phyloP scores from a whole-genome alignment of 2,113 vertebrate species.

The Centropristis striata region DNA sequence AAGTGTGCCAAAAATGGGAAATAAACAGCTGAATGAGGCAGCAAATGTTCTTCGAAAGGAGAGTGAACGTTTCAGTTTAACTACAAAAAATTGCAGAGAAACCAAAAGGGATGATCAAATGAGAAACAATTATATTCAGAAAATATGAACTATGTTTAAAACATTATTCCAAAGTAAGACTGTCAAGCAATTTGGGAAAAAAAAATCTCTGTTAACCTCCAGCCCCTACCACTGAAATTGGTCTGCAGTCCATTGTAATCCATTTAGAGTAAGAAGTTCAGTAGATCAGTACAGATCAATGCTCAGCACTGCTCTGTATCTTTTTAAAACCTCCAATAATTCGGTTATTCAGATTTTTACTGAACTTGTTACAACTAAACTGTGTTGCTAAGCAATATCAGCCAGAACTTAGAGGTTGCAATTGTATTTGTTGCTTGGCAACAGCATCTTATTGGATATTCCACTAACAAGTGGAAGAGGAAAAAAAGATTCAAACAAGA shows the following conservation, averaged over 20 bases:
- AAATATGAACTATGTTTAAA: background rate
- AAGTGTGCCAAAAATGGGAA: background rate
- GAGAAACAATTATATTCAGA: background rate
- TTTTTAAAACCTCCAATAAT: background rate
- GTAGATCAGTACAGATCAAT: background rate
- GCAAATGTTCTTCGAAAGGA: background rate
- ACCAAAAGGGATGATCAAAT: background rate
- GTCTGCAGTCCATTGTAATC: too few relatives aligned
- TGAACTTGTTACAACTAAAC: slow-evolving; percentile 1
- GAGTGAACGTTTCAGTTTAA: background rate
- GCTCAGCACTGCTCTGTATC: background rate
- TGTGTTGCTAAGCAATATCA: slow-evolving; percentile 17
- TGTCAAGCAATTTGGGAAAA: too few relatives aligned
- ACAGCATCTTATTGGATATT: slow-evolving; percentile 20
- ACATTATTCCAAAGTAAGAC: too few relatives aligned
- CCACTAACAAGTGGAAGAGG: slow-evolving; percentile 1
- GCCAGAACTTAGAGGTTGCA: slow-evolving; percentile 1
- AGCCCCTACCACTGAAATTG: too few relatives aligned
- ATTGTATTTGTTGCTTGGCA: slow-evolving; percentile 53
- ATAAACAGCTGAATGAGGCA: background rate
- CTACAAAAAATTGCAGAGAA: background rate
- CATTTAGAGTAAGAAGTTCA: too few relatives aligned
- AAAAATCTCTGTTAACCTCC: too few relatives aligned
- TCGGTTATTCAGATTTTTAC: background rate
- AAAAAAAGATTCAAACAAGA: slow-evolving; percentile 4